A percentile compares a stretch with the other conserved stretches of the same genome.
Conservation (phyloP, 2,113 vertebrate species). For the Orientallactaga bullata region DNA sequence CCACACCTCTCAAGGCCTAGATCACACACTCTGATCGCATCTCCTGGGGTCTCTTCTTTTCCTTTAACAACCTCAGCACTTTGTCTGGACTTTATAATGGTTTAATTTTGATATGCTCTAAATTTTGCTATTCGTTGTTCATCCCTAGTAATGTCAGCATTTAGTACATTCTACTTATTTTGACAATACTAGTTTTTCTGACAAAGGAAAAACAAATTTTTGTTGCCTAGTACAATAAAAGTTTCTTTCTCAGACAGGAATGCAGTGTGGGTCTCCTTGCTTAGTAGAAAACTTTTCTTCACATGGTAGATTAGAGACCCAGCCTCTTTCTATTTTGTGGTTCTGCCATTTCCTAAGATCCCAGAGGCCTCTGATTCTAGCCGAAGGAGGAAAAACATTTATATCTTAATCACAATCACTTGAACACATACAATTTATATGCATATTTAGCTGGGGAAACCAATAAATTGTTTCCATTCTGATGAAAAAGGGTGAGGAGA, state of each 20-base stretch:
- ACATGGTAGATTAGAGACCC: background rate
- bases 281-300: background rate
- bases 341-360: background rate
- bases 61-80: background rate
- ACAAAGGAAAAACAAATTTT: background rate
- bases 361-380: background rate
- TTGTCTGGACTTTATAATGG: background rate
- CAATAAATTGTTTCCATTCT: background rate
- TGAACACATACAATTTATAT: background rate
- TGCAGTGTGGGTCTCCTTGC: background rate
- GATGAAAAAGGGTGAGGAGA: background rate
- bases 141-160: background rate
- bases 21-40: background rate
- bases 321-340: background rate
- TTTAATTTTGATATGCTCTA: background rate
- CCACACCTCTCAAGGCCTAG: background rate
- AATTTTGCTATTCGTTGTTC: background rate
- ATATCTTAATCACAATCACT: background rate
- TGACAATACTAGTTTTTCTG: background rate
- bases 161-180: background rate
- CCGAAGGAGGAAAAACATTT: background rate
- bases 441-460: background rate
- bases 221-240: background rate
- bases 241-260: slow-evolving; percentile 20
- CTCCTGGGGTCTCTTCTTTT: background rate